Conservation (phyloP, 2,113 vertebrate species). For the Gorsachius goisagi region DNA sequence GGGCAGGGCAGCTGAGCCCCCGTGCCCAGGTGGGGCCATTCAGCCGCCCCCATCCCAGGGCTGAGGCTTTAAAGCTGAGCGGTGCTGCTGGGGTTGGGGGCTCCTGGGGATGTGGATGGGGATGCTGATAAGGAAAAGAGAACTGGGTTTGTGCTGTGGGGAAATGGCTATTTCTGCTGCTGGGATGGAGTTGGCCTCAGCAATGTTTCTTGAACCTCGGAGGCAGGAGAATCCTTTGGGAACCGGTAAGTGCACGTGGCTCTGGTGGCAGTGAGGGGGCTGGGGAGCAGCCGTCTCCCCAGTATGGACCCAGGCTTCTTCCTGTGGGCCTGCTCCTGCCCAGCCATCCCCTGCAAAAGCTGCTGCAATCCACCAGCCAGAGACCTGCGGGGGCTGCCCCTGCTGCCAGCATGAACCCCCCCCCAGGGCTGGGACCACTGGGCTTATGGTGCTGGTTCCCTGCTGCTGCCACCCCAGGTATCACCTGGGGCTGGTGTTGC, state of each 20-base stretch:
- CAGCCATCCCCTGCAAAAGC: neutral
- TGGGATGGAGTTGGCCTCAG: slow-evolving; percentile 65
- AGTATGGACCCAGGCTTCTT: neutral
- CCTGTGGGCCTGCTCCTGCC: neutral
- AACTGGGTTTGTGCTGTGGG: slow-evolving; percentile 84
- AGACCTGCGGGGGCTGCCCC: neutral
- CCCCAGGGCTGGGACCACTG: fast-evolving
- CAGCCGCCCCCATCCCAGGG: neutral
- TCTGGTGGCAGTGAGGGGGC: neutral
- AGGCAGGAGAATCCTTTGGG: slow-evolving; percentile 82
- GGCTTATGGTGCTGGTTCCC: neutral
- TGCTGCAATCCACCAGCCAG: neutral
- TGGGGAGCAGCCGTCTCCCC: neutral
- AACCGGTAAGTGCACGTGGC: neutral
- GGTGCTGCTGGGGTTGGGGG: neutral
- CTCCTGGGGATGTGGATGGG: too few relatives aligned
- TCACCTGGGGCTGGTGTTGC: fast-evolving
- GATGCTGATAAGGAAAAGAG: too few relatives aligned
- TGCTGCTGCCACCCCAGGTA: fast-evolving
- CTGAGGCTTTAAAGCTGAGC: neutral
- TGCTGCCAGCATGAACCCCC: neutral
- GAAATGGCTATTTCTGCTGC: slow-evolving; percentile 84
- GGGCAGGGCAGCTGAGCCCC: neutral
- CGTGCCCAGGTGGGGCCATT: neutral
- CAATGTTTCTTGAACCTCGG: slow-evolving; percentile 69